Base-by-base conservation (phyloP, 2,888 invertebrate genomes). In the Cremastobaeus sp. region DNA sequence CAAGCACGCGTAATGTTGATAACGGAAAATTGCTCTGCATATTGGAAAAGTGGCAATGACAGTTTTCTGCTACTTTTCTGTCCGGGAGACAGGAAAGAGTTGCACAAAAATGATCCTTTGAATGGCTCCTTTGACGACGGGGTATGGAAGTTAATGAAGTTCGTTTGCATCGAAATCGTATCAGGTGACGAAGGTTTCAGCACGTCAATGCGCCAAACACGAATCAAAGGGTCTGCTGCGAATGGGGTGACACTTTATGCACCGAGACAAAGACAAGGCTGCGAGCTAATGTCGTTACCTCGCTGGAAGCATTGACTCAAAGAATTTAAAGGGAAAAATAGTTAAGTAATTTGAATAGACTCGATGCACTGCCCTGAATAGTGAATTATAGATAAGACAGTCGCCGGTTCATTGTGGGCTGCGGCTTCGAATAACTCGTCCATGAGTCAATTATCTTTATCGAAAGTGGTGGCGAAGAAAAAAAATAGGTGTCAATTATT, bases 341-440 rank as follows among this genome's bases (percentile, higher is more conserved):
- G 34, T 5, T 45, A 57, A 45, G 43, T 34, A 3, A 15, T 9
- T 35, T 43, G 21, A 57, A 57, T 57, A 41, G 55, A 32, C 18
- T 28, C 18, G 8, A 9, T 17, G 20, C 41, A 20, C n/a, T 20
- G 20, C 14, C 17, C 12, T n/a, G n/a, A n/a, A n/a, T n/a, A n/a
- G n/a, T 35, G 54, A 52, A 45, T 25, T 45, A 18, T 25, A 45
- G 54, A 65, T 65, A 54, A 54, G 37, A 45, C 34, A 45, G 54
- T 25, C 64, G 43, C 54, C 45, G 48, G 54, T 65, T 50, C n/a
- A n/a, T 2, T 20, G 25, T 20, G 48, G 48, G 41, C 48, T 4
- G 9, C 50, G 12, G 37, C 55, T 50, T 32, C 11, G 43, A 48
- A 52, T 52, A 60, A 59, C 43, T 59, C 30, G 48, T 57, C 41